phyloP scores from a whole-genome alignment of 1,140 invertebrate species.

The Carposina sasakii region DNA sequence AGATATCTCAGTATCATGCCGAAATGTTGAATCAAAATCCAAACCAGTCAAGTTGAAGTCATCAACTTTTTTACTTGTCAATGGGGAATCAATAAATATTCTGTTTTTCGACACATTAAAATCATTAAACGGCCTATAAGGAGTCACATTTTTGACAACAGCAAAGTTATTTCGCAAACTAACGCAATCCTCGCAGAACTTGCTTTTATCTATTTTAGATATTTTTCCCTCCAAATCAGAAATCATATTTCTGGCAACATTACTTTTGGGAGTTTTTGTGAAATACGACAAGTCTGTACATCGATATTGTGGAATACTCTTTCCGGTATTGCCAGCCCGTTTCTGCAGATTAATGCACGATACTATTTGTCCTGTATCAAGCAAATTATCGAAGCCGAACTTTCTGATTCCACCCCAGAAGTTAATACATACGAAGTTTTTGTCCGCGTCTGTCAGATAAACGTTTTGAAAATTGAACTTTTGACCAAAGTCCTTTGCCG shows the following conservation, averaged over 20 bases:
- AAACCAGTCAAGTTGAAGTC: slow-evolving; percentile 44
- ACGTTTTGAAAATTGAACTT: slow-evolving; percentile 59
- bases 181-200: slow-evolving; percentile 44
- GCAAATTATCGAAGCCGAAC: slow-evolving; percentile 74
- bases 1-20: slow-evolving; percentile 39
- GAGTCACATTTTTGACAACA: slow-evolving; percentile 35
- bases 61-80: slow-evolving; percentile 18
- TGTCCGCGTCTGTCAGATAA: slow-evolving; percentile 64
- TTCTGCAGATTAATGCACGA: slow-evolving; percentile 77
- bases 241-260: slow-evolving; percentile 27
- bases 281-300: slow-evolving; percentile 55
- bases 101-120: slow-evolving; percentile 44
- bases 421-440: slow-evolving; percentile 74
- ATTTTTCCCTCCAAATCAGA: slow-evolving; percentile 35
- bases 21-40: slow-evolving; percentile 59
- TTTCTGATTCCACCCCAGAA: slow-evolving; percentile 76
- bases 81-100: slow-evolving; percentile 42
- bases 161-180: slow-evolving; percentile 40
- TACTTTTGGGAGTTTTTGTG: slow-evolving; percentile 53
- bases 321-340: slow-evolving; percentile 49
- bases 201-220: slow-evolving; percentile 32
- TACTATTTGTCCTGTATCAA: slow-evolving; percentile 74
- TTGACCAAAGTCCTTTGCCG: slow-evolving; percentile 31
- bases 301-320: slow-evolving; percentile 49
- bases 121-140: slow-evolving; percentile 41